phyloP scores from a whole-genome alignment of 2,113 vertebrate genomes.

The Dipodomys merriami region DNA sequence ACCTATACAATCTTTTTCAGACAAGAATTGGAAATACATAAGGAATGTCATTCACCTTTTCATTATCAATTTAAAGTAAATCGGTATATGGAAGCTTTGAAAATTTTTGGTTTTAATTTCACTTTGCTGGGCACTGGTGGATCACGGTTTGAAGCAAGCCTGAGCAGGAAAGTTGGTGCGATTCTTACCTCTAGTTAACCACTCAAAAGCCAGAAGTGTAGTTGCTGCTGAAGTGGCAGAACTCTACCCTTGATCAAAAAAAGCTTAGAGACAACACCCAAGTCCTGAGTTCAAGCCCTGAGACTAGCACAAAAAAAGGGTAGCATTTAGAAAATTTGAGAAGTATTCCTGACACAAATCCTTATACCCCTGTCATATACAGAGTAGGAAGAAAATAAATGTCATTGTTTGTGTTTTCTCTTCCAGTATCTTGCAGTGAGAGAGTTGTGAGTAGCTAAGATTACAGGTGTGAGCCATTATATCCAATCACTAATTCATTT shows the following conservation, averaged over 20 bases:
- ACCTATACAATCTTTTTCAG: not conserved
- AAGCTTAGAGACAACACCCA: too few species aligned
- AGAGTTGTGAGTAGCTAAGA: too few species aligned
- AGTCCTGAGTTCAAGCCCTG: too few species aligned
- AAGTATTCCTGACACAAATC: not conserved
- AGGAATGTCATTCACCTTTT: not conserved
- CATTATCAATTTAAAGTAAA: not conserved
- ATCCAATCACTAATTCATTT: conserved; percentile 27
- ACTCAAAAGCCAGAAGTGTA: too few species aligned
- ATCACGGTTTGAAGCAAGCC: too few species aligned
- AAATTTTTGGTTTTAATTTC: not conserved
- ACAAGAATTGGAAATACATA: not conserved
- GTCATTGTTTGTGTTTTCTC: not conserved
- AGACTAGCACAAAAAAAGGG: too few species aligned
- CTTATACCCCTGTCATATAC: not conserved
- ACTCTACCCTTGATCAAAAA: too few species aligned
- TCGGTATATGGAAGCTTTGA: not conserved
- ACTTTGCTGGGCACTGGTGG: not conserved
- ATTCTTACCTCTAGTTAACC: too few species aligned
- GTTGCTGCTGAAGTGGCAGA: too few species aligned
- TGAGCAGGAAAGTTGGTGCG: too few species aligned
- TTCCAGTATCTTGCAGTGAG: not conserved
- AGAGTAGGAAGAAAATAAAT: not conserved
- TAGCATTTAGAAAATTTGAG: not conserved
- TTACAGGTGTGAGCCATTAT: too few species aligned